Percentiles rank a stretch among this genome's conserved stretches.
These are phyloP conservation scores for Urocynchramus pylzowi DNA, from an alignment of 2,113 vertebrate species.

Conservation along the genomic window DNA sequence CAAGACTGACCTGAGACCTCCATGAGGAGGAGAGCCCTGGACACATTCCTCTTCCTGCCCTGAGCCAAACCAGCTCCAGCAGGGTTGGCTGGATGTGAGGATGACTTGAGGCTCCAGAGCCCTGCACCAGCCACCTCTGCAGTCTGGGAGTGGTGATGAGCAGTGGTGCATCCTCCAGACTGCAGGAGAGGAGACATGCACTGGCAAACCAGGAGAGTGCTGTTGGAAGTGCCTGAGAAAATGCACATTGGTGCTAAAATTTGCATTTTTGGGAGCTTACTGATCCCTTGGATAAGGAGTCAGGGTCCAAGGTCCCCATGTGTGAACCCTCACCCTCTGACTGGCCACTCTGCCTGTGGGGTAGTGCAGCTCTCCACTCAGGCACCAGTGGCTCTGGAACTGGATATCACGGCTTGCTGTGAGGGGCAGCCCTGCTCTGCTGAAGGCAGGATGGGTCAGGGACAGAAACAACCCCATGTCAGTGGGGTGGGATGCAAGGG, in stretches of 20 bases:
- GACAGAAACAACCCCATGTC: neutral
- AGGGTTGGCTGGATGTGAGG: neutral
- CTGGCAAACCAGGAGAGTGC: neutral
- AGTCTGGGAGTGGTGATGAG: neutral
- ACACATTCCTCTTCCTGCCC: neutral
- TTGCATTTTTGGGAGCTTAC: neutral
- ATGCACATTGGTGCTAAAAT: neutral
- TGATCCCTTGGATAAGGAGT: neutral
- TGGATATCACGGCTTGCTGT: fast-evolving
- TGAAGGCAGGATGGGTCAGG: neutral
- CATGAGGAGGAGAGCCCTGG: neutral
- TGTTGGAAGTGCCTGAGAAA: neutral
- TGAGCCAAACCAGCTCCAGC: neutral
- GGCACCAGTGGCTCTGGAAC: neutral
- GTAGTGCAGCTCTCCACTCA: fast-evolving
- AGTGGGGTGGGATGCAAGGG: neutral
- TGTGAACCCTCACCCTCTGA: neutral
- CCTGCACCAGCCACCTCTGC: fast-evolving
- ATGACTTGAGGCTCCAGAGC: neutral
- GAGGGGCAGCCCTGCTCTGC: neutral
- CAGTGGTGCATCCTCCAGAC: neutral
- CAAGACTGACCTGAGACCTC: neutral
- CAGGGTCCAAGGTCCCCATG: fast-evolving
- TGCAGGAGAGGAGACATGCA: neutral
- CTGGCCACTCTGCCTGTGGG: neutral